phyloP scores from a whole-genome alignment of 2,797 vertebrate genomes.

The Salarias fasciatus region DNA sequence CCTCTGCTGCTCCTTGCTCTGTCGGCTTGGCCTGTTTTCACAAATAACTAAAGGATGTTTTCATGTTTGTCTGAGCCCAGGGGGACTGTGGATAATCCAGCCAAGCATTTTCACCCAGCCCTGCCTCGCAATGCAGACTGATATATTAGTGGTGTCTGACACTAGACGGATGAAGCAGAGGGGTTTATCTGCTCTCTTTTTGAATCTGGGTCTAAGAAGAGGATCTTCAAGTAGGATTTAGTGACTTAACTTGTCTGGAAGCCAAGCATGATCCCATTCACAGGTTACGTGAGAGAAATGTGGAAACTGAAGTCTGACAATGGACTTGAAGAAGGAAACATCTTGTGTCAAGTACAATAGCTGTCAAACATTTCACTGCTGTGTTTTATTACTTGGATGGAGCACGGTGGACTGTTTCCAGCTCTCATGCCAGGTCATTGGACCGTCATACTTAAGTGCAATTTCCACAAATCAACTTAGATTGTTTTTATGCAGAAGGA shows the following conservation, averaged over 20 bases:
- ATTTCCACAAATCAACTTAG: too few relatives aligned
- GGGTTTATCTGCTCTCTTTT: background rate
- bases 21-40: too few relatives aligned
- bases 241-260: background rate
- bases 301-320: conserved; percentile 6
- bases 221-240: background rate
- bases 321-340: background rate
- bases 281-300: conserved; percentile 1
- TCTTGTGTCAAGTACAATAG: background rate
- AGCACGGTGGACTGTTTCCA: background rate
- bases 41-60: too few relatives aligned
- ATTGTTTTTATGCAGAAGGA: too few relatives aligned
- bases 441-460: too few relatives aligned
- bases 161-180: background rate
- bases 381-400: background rate
- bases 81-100: too few relatives aligned
- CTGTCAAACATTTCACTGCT: background rate
- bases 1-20: too few relatives aligned
- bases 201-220: background rate
- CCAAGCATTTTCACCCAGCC: too few relatives aligned
- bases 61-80: too few relatives aligned
- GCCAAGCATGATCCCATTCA: background rate
- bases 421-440: background rate
- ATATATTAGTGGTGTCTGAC: background rate
- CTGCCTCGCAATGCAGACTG: background rate